phyloP scores from a whole-genome alignment of 2,797 vertebrate genomes.

The Periparus ater region DNA sequence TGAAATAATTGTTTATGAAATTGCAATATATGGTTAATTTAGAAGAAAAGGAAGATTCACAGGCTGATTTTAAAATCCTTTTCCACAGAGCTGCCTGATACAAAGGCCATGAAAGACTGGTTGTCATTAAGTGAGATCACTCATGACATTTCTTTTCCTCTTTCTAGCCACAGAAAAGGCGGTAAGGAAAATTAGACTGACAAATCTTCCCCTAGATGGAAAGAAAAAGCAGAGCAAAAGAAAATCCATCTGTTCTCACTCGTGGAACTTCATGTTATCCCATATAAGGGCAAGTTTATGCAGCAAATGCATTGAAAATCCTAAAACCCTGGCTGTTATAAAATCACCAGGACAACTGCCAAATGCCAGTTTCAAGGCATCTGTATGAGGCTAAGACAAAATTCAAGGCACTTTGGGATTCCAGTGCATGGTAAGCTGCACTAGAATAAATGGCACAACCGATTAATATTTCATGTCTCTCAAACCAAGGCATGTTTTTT shows the following conservation, averaged over 20 bases:
- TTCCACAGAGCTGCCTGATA: background rate
- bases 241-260: background rate
- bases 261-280: background rate
- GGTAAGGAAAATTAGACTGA: background rate
- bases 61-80: slow-evolving; percentile 12
- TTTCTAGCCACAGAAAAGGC: background rate
- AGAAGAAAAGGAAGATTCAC: slow-evolving; percentile 1
- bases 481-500: background rate
- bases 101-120: background rate
- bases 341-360: background rate
- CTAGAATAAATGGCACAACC: background rate
- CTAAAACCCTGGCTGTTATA: background rate
- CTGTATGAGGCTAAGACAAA: background rate
- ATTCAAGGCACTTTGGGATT: background rate
- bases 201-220: background rate
- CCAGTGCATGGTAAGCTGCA: background rate
- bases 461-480: background rate
- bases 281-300: background rate
- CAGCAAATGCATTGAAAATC: slow-evolving; percentile 12
- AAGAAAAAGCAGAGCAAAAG: slow-evolving; percentile 23
- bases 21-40: slow-evolving; percentile 5
- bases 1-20: slow-evolving; percentile 46
- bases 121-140: background rate
- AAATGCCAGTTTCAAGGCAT: background rate
- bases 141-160: background rate